phyloP scores from a whole-genome alignment of 2,113 vertebrate species.

The Mionectes macconnelli region DNA sequence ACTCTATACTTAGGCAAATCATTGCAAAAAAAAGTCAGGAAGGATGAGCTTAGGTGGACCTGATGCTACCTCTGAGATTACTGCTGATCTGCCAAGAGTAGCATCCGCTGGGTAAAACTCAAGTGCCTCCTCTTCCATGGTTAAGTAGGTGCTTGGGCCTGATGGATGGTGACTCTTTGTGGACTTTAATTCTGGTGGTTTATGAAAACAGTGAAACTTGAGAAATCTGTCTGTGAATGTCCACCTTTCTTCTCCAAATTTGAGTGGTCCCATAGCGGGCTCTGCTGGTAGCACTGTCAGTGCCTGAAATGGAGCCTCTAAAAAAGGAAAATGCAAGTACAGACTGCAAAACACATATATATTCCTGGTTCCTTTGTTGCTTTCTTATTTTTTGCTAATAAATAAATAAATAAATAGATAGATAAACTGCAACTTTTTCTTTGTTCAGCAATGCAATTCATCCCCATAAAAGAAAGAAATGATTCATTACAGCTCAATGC shows the following conservation, averaged over 20 bases:
- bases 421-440: constrained; percentile 46
- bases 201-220: neutral
- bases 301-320: constrained; percentile 2
- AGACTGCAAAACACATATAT: neutral
- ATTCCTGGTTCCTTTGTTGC: neutral
- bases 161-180: neutral
- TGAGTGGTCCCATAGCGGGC: constrained; percentile 54
- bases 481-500: constrained; percentile 58
- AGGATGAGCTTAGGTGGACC: neutral
- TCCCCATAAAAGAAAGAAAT: constrained; percentile 67
- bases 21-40: neutral
- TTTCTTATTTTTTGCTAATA: neutral
- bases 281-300: constrained; percentile 37
- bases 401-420: neutral
- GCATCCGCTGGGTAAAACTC: neutral
- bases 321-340: neutral
- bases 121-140: neutral
- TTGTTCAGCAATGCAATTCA: constrained; percentile 60
- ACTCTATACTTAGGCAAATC: neutral
- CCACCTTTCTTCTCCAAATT: constrained; percentile 43
- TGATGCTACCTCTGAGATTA: neutral
- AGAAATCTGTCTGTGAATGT: neutral
- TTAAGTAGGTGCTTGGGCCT: neutral
- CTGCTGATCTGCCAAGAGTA: neutral
- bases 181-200: neutral